Percentiles rank a stretch among this genome's conserved stretches.
phyloP scores from a whole-genome alignment of 2,797 vertebrate species.

The Avahi laniger region DNA sequence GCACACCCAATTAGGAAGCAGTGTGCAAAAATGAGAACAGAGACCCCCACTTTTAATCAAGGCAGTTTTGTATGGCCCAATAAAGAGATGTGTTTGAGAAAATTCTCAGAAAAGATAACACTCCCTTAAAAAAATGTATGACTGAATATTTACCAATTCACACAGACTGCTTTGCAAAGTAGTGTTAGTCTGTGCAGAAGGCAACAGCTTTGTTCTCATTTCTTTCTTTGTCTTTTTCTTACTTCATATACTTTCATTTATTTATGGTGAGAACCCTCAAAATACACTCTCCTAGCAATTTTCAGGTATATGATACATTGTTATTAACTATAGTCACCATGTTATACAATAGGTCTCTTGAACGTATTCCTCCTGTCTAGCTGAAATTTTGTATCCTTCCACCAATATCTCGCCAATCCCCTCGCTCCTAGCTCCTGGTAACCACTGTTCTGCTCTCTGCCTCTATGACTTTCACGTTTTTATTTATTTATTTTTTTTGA shows the following conservation, averaged over 20 bases:
- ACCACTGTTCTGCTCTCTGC: neutral
- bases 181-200: neutral
- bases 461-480: neutral
- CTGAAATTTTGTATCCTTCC: neutral
- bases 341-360: neutral
- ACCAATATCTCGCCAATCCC: neutral
- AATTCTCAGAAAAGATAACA: neutral
- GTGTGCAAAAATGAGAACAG: neutral
- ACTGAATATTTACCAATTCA: neutral
- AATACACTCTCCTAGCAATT: neutral
- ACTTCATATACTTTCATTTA: neutral
- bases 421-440: neutral
- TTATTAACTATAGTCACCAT: neutral
- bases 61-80: neutral
- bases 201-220: neutral
- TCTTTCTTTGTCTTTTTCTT: neutral
- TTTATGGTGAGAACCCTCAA: neutral
- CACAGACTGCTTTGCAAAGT: neutral
- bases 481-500: no score
- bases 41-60: neutral
- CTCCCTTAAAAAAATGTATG: neutral
- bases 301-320: neutral
- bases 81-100: neutral
- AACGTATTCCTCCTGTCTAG: neutral
- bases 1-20: neutral